A percentile compares a stretch with the other conserved stretches of the same genome.
phyloP scores from a whole-genome alignment of 2,797 vertebrate genomes.

The Hafferia zeledoni region DNA sequence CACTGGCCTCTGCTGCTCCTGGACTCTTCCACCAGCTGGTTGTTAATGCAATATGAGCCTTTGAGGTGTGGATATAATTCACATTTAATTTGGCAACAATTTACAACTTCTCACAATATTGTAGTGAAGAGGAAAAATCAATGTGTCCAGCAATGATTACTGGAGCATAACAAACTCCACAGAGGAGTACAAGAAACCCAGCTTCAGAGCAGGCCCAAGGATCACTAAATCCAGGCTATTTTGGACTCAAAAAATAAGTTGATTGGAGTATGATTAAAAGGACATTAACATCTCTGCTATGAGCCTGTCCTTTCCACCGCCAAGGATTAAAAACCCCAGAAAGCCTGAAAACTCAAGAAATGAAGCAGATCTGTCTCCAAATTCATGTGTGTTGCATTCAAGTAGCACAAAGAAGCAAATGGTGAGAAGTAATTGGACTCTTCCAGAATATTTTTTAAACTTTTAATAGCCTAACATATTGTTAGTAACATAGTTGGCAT shows the following conservation, averaged over 20 bases:
- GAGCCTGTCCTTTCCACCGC: rapidly evolving
- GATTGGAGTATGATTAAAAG: background rate
- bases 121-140: background rate
- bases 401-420: background rate
- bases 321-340: background rate
- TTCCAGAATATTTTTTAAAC: background rate
- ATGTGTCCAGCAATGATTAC: background rate
- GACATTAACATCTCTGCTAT: background rate
- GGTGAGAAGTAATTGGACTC: background rate
- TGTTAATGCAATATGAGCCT: background rate
- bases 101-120: background rate
- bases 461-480: constrained; percentile 36
- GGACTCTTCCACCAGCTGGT: rapidly evolving
- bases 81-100: background rate
- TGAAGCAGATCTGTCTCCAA: background rate
- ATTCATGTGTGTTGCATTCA: background rate
- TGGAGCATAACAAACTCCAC: background rate
- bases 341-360: background rate
- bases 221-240: background rate
- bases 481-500: constrained; percentile 28
- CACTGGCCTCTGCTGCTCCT: background rate
- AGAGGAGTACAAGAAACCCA: background rate
- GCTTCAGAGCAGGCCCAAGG: background rate
- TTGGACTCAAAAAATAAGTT: background rate
- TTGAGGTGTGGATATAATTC: background rate